These are phyloP conservation scores for Hephaestus fuliginosus DNA, from an alignment of 2,797 vertebrate species.

Conservation along the genomic window DNA sequence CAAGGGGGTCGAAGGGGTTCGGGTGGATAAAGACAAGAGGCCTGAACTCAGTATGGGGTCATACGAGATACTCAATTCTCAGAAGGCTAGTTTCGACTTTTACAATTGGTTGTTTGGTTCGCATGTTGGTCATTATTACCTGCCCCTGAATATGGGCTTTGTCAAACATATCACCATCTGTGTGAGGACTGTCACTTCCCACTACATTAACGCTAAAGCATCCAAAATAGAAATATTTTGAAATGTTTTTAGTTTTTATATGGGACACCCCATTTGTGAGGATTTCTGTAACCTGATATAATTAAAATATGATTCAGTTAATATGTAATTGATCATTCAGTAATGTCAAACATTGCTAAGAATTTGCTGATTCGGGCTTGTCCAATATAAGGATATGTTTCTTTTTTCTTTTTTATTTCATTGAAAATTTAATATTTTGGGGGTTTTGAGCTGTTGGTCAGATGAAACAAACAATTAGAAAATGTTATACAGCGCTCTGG, in stretches of 20 bases:
- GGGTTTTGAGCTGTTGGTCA: no score
- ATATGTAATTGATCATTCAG: not conserved
- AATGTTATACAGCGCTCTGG: not conserved
- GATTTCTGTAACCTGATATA: not conserved
- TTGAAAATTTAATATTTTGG: not conserved
- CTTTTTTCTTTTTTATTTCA: not conserved
- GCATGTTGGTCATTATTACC: fast-evolving
- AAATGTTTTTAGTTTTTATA: not conserved
- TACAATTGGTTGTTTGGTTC: not conserved
- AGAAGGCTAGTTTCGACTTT: conserved; percentile 64
- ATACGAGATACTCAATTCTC: conserved; percentile 81
- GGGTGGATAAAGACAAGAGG: conserved; percentile 77
- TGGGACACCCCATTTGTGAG: not conserved
- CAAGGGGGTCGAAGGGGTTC: conserved; percentile 71
- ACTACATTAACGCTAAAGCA: not conserved
- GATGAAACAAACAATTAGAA: not conserved
- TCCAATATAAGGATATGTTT: not conserved
- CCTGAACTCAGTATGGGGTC: conserved; percentile 86
- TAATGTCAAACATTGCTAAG: not conserved
- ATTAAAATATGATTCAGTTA: not conserved
- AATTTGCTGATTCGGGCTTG: not conserved
- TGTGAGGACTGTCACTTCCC: not conserved
- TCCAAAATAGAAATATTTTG: not conserved
- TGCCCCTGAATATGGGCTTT: not conserved
- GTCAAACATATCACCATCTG: not conserved